Percentiles rank a stretch among this genome's conserved stretches.
These are phyloP conservation scores for Nyctalus aviator DNA, from an alignment of 2,797 vertebrate species.

Conservation along the genomic window DNA sequence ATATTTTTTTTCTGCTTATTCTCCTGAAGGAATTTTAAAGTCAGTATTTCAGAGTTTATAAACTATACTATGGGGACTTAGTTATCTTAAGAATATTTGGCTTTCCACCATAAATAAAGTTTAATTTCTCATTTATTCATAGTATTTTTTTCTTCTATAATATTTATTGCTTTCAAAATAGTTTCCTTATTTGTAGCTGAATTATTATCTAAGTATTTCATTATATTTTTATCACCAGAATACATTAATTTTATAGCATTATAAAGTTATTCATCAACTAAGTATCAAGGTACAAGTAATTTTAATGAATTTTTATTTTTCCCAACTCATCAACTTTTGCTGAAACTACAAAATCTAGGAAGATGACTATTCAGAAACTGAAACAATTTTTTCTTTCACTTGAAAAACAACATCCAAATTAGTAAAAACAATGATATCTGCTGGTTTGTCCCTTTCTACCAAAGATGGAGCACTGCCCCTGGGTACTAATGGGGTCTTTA, in stretches of 20 bases:
- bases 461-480: not conserved
- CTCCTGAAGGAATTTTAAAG: constrained; percentile 19
- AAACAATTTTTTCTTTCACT: not conserved
- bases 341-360: not conserved
- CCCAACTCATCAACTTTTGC: not conserved
- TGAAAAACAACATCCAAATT: constrained; percentile 25
- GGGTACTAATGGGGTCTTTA: not conserved
- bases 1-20: not conserved
- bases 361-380: not conserved
- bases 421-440: not conserved
- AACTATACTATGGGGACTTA: not conserved
- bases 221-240: not conserved
- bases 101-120: not conserved
- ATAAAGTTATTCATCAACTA: constrained; percentile 9
- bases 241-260: not conserved
- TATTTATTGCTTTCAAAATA: constrained; percentile 24
- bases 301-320: constrained; percentile 41
- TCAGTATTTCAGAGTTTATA: not conserved
- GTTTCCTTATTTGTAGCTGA: constrained; percentile 27
- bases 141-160: not conserved
- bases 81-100: not conserved
- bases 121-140: not conserved
- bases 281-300: not conserved
- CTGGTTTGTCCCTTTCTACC: not conserved
- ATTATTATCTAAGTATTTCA: not conserved